Evolutionary conservation across 2,113 vertebrate species (phyloP).

Genomic region (Peromyscus leucopus): DNA sequence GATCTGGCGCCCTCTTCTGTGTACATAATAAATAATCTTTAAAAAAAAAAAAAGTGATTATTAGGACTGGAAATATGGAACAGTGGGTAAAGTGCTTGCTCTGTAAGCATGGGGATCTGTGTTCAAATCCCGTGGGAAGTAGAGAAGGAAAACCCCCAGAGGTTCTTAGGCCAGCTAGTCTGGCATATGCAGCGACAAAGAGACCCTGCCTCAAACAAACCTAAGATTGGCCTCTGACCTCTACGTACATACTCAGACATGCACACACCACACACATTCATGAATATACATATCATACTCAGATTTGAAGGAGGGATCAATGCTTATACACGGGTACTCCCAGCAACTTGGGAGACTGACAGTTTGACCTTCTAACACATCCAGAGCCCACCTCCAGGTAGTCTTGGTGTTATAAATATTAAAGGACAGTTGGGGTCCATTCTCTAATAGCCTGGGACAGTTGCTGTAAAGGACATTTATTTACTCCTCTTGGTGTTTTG

Average conservation of each 20-base stretch:
- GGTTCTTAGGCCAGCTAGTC: background rate
- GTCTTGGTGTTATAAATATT: background rate
- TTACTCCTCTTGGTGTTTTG: background rate
- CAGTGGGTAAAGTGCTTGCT: too few relatives aligned
- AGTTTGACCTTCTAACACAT: background rate
- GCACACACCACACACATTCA: background rate
- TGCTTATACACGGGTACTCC: background rate
- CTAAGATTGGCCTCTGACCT: background rate
- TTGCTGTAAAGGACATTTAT: background rate
- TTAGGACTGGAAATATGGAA: too few relatives aligned
- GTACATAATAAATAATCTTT: too few relatives aligned
- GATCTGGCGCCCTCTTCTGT: too few relatives aligned
- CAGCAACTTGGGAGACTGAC: background rate
- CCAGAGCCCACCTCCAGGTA: background rate
- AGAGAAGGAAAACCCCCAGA: background rate
- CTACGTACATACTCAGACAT: background rate
- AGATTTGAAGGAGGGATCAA: background rate
- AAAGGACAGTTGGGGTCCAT: background rate
- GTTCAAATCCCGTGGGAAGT: background rate
- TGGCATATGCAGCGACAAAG: background rate
- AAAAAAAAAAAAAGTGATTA: background rate
- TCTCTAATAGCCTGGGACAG: background rate
- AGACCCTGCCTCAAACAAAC: background rate
- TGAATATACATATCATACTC: background rate
- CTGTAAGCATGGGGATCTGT: too few relatives aligned